These are phyloP conservation scores for Echinops telfairi DNA, from an alignment of 2,113 vertebrate species.

Conservation along the genomic window DNA sequence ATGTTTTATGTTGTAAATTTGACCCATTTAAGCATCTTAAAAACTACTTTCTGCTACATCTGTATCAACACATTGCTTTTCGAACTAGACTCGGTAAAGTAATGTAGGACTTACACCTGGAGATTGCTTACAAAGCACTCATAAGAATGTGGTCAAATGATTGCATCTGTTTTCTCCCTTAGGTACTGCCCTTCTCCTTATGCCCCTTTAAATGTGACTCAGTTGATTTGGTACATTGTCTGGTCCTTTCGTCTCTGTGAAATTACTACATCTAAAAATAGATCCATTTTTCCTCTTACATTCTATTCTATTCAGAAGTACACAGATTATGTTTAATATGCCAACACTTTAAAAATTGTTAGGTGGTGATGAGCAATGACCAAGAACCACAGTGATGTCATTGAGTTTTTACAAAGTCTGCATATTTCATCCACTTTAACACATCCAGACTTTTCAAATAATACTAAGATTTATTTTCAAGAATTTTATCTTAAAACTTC, in stretches of 20 bases:
- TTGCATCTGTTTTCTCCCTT: constrained; percentile 19
- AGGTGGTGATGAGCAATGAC: background rate
- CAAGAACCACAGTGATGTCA: background rate
- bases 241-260: constrained; percentile 6
- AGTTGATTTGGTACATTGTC: background rate
- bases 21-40: background rate
- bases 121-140: background rate
- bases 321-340: background rate
- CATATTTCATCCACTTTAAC: background rate
- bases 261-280: constrained; percentile 44
- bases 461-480: background rate
- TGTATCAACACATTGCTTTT: background rate
- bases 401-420: background rate
- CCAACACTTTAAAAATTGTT: background rate
- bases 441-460: background rate
- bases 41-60: background rate
- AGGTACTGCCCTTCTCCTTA: background rate
- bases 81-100: background rate
- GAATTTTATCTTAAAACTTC: constrained; percentile 1
- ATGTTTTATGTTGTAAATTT: background rate
- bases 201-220: constrained; percentile 23
- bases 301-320: background rate
- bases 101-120: background rate
- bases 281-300: background rate
- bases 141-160: constrained; percentile 40